Conservation (phyloP, 2,888 invertebrate genomes). For the Odiellus spinosus region DNA sequence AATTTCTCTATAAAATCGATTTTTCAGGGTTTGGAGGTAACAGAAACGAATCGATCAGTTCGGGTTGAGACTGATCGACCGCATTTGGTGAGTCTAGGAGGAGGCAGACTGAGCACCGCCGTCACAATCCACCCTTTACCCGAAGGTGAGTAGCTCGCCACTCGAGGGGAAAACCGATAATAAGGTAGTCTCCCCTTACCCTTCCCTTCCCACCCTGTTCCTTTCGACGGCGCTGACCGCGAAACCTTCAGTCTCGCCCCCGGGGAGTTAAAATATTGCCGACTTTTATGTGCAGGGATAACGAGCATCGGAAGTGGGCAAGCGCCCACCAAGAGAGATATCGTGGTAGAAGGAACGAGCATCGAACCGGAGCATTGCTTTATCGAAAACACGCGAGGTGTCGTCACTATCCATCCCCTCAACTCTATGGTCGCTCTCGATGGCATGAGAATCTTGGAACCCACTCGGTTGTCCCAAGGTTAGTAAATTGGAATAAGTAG, state of each 20-base stretch:
- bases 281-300: constrained; percentile 49
- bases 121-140: constrained; percentile 78
- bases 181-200: too few species aligned
- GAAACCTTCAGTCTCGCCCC: too few species aligned
- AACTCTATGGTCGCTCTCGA: constrained; percentile 13
- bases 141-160: constrained; percentile 45
- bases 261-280: too few species aligned
- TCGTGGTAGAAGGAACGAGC: constrained; percentile 68
- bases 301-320: constrained; percentile 51
- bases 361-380: constrained; percentile 70
- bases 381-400: constrained; percentile 61
- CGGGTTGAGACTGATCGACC: constrained; percentile 62
- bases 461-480: constrained; percentile 17
- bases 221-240: too few species aligned
- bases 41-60: constrained; percentile 34
- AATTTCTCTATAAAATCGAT: background rate
- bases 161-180: too few species aligned
- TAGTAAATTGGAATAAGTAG: background rate
- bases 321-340: constrained; percentile 49
- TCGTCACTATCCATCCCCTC: constrained; percentile 25
- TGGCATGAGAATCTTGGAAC: constrained; percentile 10
- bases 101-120: constrained; percentile 76
- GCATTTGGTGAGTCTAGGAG: constrained; percentile 78
- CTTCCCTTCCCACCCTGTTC: too few species aligned
- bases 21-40: constrained; percentile 19